These are phyloP conservation scores for Eupithecia inturbata DNA, from an alignment of 2,888 invertebrate genomes.

Conservation along the genomic window DNA sequence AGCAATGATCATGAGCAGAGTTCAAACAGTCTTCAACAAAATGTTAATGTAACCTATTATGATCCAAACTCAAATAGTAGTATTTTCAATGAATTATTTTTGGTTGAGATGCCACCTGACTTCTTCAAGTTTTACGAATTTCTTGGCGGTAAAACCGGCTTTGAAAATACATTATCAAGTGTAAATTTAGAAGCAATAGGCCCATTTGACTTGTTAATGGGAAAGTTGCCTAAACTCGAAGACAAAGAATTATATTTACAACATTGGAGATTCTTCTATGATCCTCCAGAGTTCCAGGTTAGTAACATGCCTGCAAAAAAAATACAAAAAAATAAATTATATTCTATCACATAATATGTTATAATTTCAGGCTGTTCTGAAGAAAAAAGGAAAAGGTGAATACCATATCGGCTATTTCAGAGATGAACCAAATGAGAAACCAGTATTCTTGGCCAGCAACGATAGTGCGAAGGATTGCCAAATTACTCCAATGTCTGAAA, in stretches of 20 bases:
- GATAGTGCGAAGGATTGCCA: conserved; percentile 87
- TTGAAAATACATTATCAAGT: conserved; percentile 86
- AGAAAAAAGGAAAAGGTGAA: conserved; percentile 87
- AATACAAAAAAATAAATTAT: no score
- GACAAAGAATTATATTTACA: conserved; percentile 87
- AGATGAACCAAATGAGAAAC: conserved; percentile 90
- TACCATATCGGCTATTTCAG: conserved; percentile 96
- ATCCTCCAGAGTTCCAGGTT: conserved; percentile 97
- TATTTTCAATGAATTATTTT: conserved; percentile 89
- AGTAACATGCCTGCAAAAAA: conserved; percentile 11
- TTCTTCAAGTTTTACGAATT: conserved; percentile 94
- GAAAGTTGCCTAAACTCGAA: conserved; percentile 83
- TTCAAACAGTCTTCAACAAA: background rate
- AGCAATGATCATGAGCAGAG: conserved; percentile 8
- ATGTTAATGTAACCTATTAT: conserved; percentile 44
- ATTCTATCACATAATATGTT: conserved; percentile 2
- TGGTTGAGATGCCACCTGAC: conserved; percentile 94
- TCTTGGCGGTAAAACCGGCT: conserved; percentile 82
- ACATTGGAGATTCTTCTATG: conserved; percentile 96
- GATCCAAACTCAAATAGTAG: conserved; percentile 76
- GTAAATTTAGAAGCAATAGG: conserved; percentile 91
- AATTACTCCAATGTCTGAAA: conserved; percentile 89
- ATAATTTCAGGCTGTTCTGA: conserved; percentile 86
- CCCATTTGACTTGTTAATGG: conserved; percentile 92
- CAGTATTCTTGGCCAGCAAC: conserved; percentile 91